Conservation (phyloP, 2,797 vertebrate species). For the Ptychadena robeensis region DNA sequence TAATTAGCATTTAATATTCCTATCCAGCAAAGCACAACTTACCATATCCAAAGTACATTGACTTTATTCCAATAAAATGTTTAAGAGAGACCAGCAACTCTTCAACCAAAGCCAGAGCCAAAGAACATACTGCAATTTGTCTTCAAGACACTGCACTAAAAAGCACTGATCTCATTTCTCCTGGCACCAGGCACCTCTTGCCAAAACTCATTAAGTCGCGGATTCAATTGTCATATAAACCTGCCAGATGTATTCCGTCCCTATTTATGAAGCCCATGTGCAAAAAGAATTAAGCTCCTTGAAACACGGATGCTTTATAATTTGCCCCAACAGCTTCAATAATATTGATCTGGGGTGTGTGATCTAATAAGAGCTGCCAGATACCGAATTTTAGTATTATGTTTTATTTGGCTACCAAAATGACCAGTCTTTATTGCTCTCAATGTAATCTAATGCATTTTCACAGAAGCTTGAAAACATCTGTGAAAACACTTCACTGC, state of each 20-base stretch:
- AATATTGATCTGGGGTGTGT: constrained; percentile 54
- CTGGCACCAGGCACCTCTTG: constrained; percentile 40
- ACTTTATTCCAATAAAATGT: constrained; percentile 45
- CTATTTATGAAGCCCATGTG: constrained; percentile 53
- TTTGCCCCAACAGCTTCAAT: constrained; percentile 53
- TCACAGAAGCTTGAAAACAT: constrained; percentile 57
- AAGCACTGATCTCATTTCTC: constrained; percentile 52
- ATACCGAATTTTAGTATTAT: constrained; percentile 50
- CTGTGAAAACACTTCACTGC: constrained; percentile 58
- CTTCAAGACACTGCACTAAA: constrained; percentile 49
- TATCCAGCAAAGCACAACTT: constrained; percentile 33
- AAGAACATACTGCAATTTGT: constrained; percentile 56
- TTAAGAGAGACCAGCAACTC: constrained; percentile 24
- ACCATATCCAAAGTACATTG: constrained; percentile 23
- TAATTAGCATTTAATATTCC: constrained; percentile 16
- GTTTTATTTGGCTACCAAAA: constrained; percentile 59
- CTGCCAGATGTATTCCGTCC: constrained; percentile 45
- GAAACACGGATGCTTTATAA: constrained; percentile 49
- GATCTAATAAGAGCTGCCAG: constrained; percentile 56
- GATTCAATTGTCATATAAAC: constrained; percentile 49
- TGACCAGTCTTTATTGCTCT: constrained; percentile 38
- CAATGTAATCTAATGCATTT: constrained; percentile 50
- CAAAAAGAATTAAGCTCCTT: constrained; percentile 43
- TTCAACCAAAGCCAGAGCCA: constrained; percentile 24
- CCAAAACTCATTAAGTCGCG: constrained; percentile 50